These are phyloP conservation scores for Diarsia brunnea DNA, from an alignment of 2,888 invertebrate genomes.

Conservation along the genomic window DNA sequence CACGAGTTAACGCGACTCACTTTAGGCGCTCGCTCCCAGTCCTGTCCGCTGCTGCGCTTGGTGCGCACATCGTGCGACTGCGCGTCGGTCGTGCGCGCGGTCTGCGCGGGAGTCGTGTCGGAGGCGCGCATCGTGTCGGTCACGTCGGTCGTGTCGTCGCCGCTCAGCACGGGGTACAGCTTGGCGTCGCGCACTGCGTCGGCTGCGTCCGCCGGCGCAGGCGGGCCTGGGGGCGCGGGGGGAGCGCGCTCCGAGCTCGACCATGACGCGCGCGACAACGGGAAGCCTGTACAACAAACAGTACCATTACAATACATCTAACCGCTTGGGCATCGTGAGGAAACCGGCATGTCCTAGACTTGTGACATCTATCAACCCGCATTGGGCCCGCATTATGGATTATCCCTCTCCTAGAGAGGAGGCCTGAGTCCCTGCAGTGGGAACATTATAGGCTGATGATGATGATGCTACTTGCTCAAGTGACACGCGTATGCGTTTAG, in stretches of 20 bases:
- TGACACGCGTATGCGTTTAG: too few relatives aligned
- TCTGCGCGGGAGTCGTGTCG: neutral
- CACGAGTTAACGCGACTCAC: slow-evolving; percentile 67
- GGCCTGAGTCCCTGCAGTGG: too few relatives aligned
- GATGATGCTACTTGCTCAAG: too few relatives aligned
- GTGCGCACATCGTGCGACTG: slow-evolving; percentile 71
- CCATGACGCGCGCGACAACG: slow-evolving; percentile 43
- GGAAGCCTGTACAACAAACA: slow-evolving; percentile 39
- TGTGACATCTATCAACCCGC: too few relatives aligned
- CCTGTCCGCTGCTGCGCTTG: slow-evolving; percentile 81
- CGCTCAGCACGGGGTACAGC: slow-evolving; percentile 70
- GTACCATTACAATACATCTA: neutral
- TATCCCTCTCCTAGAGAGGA: too few relatives aligned
- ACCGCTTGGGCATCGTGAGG: too few relatives aligned
- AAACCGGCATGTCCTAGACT: too few relatives aligned
- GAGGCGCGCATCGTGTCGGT: slow-evolving; percentile 59
- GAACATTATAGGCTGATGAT: too few relatives aligned
- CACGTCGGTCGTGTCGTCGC: slow-evolving; percentile 62
- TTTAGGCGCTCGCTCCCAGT: slow-evolving; percentile 80
- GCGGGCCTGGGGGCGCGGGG: slow-evolving; percentile 55
- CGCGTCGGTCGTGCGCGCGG: slow-evolving; percentile 75
- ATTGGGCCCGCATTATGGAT: too few relatives aligned
- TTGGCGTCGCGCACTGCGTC: slow-evolving; percentile 37
- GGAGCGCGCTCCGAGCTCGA: slow-evolving; percentile 53
- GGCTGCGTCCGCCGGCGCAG: slow-evolving; percentile 61